A percentile compares a stretch with the other conserved stretches of the same genome.
Evolutionary conservation across 2,113 vertebrate genomes (phyloP).

Genomic region (Solea senegalensis): DNA sequence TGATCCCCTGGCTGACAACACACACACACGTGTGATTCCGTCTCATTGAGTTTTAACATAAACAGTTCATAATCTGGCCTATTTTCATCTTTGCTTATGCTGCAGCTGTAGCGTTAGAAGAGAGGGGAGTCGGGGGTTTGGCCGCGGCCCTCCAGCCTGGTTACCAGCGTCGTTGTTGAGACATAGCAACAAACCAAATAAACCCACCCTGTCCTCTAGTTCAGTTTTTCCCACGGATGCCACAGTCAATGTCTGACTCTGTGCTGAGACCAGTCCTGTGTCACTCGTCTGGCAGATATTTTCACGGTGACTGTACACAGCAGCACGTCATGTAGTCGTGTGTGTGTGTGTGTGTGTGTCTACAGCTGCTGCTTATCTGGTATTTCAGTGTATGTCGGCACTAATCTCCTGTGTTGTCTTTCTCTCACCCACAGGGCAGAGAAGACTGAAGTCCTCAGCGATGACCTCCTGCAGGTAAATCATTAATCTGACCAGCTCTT

Average conservation of each 20-base stretch:
- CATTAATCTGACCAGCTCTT: constrained; percentile 45
- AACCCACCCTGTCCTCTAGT: constrained; percentile 17
- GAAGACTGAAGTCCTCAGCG: constrained; percentile 98
- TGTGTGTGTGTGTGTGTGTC: no score
- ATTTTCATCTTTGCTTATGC: neutral
- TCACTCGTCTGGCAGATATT: constrained; percentile 10
- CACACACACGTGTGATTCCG: neutral
- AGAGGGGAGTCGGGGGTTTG: neutral
- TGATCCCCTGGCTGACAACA: neutral
- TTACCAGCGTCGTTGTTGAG: constrained; percentile 9
- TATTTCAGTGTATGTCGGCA: neutral
- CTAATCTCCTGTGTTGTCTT: constrained; percentile 66
- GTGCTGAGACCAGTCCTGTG: constrained; percentile 5
- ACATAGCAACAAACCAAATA: constrained; percentile 24
- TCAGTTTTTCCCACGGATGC: constrained; percentile 23
- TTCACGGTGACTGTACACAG: neutral
- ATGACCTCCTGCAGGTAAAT: constrained; percentile 97
- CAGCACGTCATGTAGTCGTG: neutral
- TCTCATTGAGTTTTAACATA: neutral
- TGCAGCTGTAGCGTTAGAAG: neutral
- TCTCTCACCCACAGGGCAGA: constrained; percentile 88
- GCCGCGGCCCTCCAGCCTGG: constrained; percentile 10
- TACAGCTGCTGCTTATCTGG: neutral
- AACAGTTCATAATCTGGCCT: neutral
- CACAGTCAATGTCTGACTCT: neutral